Conservation (phyloP, 1,140 invertebrate species). For the Scaptomyza montana region DNA sequence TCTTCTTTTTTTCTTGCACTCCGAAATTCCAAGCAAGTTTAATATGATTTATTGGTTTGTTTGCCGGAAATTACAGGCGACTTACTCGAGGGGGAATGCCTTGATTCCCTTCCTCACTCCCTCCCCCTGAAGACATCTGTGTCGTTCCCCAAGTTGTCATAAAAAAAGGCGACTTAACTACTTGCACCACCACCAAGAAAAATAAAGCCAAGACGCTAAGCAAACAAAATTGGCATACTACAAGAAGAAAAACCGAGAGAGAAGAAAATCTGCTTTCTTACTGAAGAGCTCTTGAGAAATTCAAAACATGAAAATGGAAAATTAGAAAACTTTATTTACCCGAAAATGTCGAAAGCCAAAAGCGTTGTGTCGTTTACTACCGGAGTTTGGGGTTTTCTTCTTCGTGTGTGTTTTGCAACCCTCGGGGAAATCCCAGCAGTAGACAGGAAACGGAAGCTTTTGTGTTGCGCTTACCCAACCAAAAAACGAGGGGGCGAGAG, state of each 20-base stretch:
- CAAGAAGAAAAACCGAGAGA: constrained; percentile 32
- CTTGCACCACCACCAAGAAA: constrained; percentile 1
- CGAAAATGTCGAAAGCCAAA: constrained; percentile 38
- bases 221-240: constrained; percentile 74
- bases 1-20: constrained; percentile 32
- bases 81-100: constrained; percentile 25
- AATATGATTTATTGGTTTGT: constrained; percentile 84
- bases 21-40: constrained; percentile 66
- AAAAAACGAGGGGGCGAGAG: constrained; percentile 1
- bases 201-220: constrained; percentile 40
- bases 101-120: constrained; percentile 18
- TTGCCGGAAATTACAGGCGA: constrained; percentile 81
- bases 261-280: constrained; percentile 35
- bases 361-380: constrained; percentile 39
- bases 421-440: constrained; percentile 76
- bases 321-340: constrained; percentile 82
- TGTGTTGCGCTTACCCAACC: constrained; percentile 51
- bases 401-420: constrained; percentile 59
- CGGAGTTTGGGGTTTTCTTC: constrained; percentile 15
- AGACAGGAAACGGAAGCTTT: constrained; percentile 83
- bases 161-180: constrained; percentile 39
- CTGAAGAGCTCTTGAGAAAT: constrained; percentile 51
- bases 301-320: constrained; percentile 78
- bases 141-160: constrained; percentile 27
- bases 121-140: constrained; percentile 28